Evolutionary conservation across 2,797 vertebrate species (phyloP), one percentile per base, ranked within the genome.

Genomic region (Epinephelus malabaricus): DNA sequence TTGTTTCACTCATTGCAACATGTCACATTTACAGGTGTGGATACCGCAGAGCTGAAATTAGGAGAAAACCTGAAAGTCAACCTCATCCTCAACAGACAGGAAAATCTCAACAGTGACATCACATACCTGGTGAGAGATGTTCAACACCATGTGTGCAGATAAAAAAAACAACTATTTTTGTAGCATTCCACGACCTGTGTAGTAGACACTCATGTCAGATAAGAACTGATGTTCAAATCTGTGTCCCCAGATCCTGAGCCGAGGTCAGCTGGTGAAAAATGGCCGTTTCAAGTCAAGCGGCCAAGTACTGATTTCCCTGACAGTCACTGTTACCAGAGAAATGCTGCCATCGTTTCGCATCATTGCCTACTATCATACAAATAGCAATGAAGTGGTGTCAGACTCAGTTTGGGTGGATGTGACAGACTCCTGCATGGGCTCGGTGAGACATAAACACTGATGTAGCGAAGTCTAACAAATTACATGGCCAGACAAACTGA

Each of bases 331-430:
- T 78, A 96, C 93, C 0, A 5, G 94, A 0, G 91, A 96, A 0
- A 95, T 97, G 90, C 91, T 97, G 47, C 97, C 97, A 0, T 98
- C 97, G 0, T 97, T 97, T 91, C 96, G 97, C 19, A 34, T 98
- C 0, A 66, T 97, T 66, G 96, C 95, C 4, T 98, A 97, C 45
- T 97, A 96, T 87, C 86, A 88, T 0, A 53, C 96, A 21, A 0
- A 5, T 38, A 34, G 51, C 72, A 11, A 67, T 25, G 0, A 97
- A 83, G 90, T 97, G 6, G 96, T 97, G 5, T 94, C 97, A 0
- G 96, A 98, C 87, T 97, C 97, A 0, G 25, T 98, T 72, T 97
- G 96, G 97, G 88, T 97, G 66, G 96, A 97, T 0, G 94, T 97
- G 40, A 93, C 93, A 79, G 96, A 97, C 83, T 89, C 95, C 0